These are phyloP conservation scores for Malachius bipustulatus DNA, from an alignment of 2,888 invertebrate genomes.

Conservation along the genomic window DNA sequence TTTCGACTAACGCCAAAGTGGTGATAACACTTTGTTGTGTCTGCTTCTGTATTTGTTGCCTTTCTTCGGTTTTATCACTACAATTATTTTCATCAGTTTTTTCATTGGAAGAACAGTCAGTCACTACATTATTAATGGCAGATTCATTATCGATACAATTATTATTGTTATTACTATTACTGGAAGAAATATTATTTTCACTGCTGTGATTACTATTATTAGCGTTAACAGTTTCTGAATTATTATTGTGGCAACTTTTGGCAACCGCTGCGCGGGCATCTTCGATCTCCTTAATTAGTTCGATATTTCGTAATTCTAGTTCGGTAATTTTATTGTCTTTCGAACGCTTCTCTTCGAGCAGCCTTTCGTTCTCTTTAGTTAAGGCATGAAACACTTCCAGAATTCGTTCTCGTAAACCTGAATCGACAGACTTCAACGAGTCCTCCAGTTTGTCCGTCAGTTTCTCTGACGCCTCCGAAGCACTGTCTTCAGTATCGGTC, in stretches of 20 bases:
- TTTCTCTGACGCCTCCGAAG: slow-evolving; percentile 33
- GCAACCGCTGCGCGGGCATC: slow-evolving; percentile 7
- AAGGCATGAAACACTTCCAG: slow-evolving; percentile 29
- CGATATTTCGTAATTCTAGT: slow-evolving; percentile 26
- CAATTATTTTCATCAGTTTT: slow-evolving; percentile 17
- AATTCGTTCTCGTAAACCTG: slow-evolving; percentile 25
- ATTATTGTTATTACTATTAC: slow-evolving; percentile 4
- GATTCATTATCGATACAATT: slow-evolving; percentile 5
- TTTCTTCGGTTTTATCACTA: slow-evolving; percentile 12
- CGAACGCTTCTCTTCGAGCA: slow-evolving; percentile 25
- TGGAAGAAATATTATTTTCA: too few relatives aligned
- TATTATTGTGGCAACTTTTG: slow-evolving; percentile 6
- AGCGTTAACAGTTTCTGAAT: background rate
- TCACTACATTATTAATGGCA: slow-evolving; percentile 5
- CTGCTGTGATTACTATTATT: background rate
- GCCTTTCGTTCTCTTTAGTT: slow-evolving; percentile 29
- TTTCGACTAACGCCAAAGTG: slow-evolving; percentile 19
- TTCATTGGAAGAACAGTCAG: slow-evolving; percentile 9
- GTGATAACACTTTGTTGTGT: slow-evolving; percentile 21
- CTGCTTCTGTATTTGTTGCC: slow-evolving; percentile 11
- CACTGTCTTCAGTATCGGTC: slow-evolving; percentile 59
- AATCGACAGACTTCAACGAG: slow-evolving; percentile 26
- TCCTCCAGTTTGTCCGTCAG: slow-evolving; percentile 30
- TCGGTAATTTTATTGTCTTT: slow-evolving; percentile 32
- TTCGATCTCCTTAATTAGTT: slow-evolving; percentile 24